Base-by-base conservation (phyloP, 2,888 invertebrate genomes). In the Autographa gamma region DNA sequence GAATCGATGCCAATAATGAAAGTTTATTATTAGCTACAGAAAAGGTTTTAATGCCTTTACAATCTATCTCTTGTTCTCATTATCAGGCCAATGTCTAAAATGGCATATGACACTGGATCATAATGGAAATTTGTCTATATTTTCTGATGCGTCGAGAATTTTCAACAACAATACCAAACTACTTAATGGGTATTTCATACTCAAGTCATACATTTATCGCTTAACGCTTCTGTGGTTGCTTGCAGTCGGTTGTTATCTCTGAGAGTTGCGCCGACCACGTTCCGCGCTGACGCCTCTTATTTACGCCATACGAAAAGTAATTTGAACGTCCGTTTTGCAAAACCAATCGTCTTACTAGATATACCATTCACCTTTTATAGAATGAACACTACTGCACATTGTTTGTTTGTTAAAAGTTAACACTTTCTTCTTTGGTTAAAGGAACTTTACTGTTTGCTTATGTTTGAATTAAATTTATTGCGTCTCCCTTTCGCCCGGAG, bases 251-350 rank as follows among this genome's bases (percentile, higher is more conserved):
- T 87, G 88, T 92, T 92, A 93, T 93, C 93, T 91, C 75, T 70
- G 73, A 65, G 32, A 61, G 85, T 89, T 90, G 88, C 88, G 80
- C 83, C 19, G 83, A 81, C 85, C 76, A 79, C 89, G 93, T 92
- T 90, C 88, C 91, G 92, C 91, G 88, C 93, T 90, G 90, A 83
- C 92, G 93, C 92, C 81, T 86, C 78, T 81, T 76, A 85, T 91
- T 92, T 91, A 84, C 91, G 90, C 91, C 91, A 90, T 88, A 88
- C 86, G 83, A 88, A 86, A 88, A 85, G 84, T 86, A 89, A 91
- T 89, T 87, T 89, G 83, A 80, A 84, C 89, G 86, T 90, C 88
- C 88, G 90, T 88, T 91, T 90, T 90, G 88, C 91, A 89, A 90
- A 91, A 88, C 84, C 77, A 76, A 87, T 79, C 74, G 73, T 69